These are phyloP conservation scores for Drosophila equinoxialis DNA, from an alignment of 1,140 invertebrate species.

Conservation along the genomic window DNA sequence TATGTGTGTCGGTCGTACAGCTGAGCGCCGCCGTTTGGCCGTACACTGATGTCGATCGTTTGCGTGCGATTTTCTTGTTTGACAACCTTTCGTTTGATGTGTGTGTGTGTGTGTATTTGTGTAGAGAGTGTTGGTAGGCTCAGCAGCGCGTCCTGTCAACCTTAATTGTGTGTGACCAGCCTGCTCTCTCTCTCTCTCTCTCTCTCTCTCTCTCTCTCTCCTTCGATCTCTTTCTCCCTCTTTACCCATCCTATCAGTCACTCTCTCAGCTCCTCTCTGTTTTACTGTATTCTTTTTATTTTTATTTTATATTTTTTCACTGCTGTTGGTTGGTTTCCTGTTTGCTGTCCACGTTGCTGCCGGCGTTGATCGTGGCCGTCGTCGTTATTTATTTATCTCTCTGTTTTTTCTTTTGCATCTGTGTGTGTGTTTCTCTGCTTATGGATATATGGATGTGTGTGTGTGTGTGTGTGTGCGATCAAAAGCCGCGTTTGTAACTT, in stretches of 20 bases:
- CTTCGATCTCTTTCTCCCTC: background rate
- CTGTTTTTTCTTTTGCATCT: constrained; percentile 23
- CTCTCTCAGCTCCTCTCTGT: background rate
- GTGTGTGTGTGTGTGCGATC: constrained; percentile 36
- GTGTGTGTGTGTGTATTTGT: constrained; percentile 7
- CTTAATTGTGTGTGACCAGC: constrained; percentile 50
- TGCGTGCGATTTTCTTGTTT: constrained; percentile 77
- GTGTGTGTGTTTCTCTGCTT: background rate
- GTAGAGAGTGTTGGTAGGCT: constrained; percentile 15
- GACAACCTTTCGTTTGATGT: constrained; percentile 66
- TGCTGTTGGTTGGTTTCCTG: constrained; percentile 59
- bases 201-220: background rate
- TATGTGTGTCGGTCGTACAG: constrained; percentile 37
- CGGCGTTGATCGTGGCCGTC: constrained; percentile 64
- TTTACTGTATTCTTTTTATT: constrained; percentile 24
- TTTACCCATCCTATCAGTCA: background rate
- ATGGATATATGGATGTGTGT: constrained; percentile 31
- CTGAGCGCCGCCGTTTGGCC: background rate
- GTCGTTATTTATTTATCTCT: constrained; percentile 77
- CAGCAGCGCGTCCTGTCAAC: constrained; percentile 49
- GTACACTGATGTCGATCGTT: constrained; percentile 25
- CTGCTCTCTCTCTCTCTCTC: constrained; percentile 3
- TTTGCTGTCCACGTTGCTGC: constrained; percentile 60
- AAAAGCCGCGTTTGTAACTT: constrained; percentile 69
- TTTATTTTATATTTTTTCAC: constrained; percentile 35